Base-by-base conservation (phyloP, 2,113 vertebrate species). In the Percina caprodes region DNA sequence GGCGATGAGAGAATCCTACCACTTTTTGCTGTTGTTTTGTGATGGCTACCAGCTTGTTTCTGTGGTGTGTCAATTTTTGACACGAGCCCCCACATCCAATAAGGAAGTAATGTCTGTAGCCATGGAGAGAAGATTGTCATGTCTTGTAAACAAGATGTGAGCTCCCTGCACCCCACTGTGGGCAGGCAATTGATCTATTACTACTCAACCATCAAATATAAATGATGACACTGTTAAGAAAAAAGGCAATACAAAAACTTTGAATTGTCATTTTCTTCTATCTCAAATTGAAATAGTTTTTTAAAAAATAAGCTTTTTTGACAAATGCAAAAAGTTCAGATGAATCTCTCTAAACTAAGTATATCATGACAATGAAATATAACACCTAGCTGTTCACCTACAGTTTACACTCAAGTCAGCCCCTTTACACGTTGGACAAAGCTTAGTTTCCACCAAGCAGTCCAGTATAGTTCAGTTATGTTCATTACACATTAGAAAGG, bases 121-220 rank as follows among this genome's bases (percentile, higher is more conserved):
- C 77, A 87, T 83, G 74, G 85, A 70, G 15, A 87, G 71, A 46
- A 33, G 73, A 46, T 69, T 79, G 63, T 80, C 51, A 30, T 12
- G 5, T 61, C 59, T 67, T 59, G 72, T 82, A 86, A 85, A 86
- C 85, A 79, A 67, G 81, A 69, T 19, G 69, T 60, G 75, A 86
- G 68, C 67, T 83, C 58, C 63, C 48, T 79, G 55, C 55, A 86
- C 60, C 82, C 68, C 23, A 76, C 70, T 45, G 55, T 72, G 24
- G 79, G 45, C 71, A 71, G 49, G 56, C 68, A 60, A 84, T 82
- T 66, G 62, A 86, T 67, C 54, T 54, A 48, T 82, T 24, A 61
- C 48, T 60, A 30, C 74, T 48, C 21, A 72, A 26, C 42, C 78
- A 55, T 65, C 45, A 35, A 10, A 21, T 52, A 59, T 79, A 60